Evolutionary conservation across 2,888 invertebrate species (phyloP).

Genomic region (Nemotelus nigrinus): DNA sequence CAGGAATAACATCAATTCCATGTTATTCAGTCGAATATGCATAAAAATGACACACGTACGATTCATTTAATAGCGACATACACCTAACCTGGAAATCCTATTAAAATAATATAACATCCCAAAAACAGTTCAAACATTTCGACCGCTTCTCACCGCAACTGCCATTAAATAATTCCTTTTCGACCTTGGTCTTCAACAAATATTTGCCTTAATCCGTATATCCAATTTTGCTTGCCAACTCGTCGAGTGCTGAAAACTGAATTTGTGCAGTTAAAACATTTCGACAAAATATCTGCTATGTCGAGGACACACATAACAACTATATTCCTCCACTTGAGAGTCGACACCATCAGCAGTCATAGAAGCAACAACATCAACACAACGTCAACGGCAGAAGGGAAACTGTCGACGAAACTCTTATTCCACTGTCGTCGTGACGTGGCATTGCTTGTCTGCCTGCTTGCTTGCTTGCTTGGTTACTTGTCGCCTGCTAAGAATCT

Average conservation of each 20-base stretch:
- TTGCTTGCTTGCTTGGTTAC: neutral
- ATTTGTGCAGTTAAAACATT: neutral
- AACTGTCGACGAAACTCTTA: too few species aligned
- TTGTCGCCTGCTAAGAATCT: constrained; percentile 8
- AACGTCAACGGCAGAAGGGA: too few species aligned
- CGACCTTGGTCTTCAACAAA: neutral
- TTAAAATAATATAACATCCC: neutral
- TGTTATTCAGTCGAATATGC: too few species aligned
- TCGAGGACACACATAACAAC: constrained; percentile 13
- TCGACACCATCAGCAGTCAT: too few species aligned
- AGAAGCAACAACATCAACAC: too few species aligned
- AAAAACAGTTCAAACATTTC: constrained; percentile 1
- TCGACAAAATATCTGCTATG: neutral
- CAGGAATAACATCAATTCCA: too few species aligned
- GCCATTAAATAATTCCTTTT: constrained; percentile 29
- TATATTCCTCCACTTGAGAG: neutral
- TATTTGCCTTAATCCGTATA: constrained; percentile 9
- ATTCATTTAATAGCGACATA: too few species aligned
- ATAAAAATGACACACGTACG: too few species aligned
- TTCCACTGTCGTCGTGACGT: neutral
- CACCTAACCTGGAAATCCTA: too few species aligned
- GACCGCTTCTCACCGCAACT: neutral
- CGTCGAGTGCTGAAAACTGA: too few species aligned
- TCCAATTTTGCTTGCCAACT: neutral
- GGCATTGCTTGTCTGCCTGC: neutral